phyloP scores from a whole-genome alignment of 1,140 invertebrate genomes.

The Pogonomyrmex californicus region DNA sequence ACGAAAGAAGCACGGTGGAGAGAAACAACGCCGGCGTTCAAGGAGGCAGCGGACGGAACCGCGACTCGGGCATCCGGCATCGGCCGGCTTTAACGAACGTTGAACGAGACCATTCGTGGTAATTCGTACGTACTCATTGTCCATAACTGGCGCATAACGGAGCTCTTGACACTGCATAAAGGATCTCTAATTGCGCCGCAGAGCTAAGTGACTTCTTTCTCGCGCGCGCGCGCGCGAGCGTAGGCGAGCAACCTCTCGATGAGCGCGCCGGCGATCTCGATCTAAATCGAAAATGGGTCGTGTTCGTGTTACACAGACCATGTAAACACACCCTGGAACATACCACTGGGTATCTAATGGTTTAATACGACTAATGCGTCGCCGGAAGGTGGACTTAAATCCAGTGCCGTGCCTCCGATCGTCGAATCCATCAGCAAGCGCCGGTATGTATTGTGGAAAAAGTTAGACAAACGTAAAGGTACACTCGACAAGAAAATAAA shows the following conservation, averaged over 20 bases:
- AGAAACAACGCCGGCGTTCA: not conserved
- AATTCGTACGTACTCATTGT: constrained; percentile 76
- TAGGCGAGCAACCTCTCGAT: not conserved
- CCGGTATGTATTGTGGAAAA: not conserved
- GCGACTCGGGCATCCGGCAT: constrained; percentile 18
- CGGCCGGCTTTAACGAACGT: constrained; percentile 70
- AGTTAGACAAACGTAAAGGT: not conserved
- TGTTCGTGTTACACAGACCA: constrained; percentile 55
- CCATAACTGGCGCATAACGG: constrained; percentile 78
- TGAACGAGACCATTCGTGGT: constrained; percentile 74
- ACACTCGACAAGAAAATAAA: not conserved
- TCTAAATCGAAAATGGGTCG: constrained; percentile 68
- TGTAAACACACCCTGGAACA: constrained; percentile 63
- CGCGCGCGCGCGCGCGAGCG: not conserved
- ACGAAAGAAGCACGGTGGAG: not conserved
- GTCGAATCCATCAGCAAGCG: not conserved
- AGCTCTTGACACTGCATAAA: constrained; percentile 77
- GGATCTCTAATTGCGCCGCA: constrained; percentile 73
- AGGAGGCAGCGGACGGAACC: constrained; percentile 10
- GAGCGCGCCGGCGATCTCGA: constrained; percentile 18
- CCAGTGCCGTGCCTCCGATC: not conserved
- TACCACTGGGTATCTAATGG: constrained; percentile 35
- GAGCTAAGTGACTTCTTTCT: constrained; percentile 65
- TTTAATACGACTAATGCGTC: constrained; percentile 70
- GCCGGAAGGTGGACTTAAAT: not conserved